Percentiles rank a stretch among this genome's conserved stretches.
Conservation (phyloP, 1,140 invertebrate genomes). For the Conus ventricosus region DNA sequence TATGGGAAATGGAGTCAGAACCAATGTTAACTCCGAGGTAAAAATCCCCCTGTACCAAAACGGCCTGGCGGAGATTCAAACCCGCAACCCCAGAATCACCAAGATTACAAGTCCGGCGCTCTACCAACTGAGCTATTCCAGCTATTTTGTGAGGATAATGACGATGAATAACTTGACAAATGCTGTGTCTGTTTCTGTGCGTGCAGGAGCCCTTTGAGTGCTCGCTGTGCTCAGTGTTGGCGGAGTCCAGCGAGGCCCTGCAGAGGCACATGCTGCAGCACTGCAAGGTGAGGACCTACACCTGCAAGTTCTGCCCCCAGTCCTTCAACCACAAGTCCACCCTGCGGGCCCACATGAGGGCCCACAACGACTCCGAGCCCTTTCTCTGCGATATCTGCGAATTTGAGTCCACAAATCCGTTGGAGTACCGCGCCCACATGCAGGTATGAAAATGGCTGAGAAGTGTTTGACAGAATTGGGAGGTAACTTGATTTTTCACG, state of each 20-base stretch:
- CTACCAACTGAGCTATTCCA: no score
- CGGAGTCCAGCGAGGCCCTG: constrained; percentile 65
- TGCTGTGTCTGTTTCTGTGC: no score
- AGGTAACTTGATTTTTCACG: no score
- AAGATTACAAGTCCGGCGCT: no score
- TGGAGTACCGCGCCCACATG: constrained; percentile 63
- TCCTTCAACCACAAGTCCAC: constrained; percentile 73
- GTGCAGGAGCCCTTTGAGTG: constrained; percentile 70
- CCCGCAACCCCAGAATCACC: no score
- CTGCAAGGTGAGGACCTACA: constrained; percentile 71
- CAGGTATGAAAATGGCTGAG: constrained; percentile 25
- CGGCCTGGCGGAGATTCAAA: no score
- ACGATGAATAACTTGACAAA: no score
- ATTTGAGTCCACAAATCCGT: constrained; percentile 63
- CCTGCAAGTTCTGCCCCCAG: constrained; percentile 70
- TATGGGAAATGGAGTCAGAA: no score
- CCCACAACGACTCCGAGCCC: constrained; percentile 69
- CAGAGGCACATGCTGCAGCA: constrained; percentile 73
- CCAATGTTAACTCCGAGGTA: no score
- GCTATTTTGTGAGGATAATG: no score
- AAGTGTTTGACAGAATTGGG: no score
- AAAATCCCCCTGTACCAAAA: no score
- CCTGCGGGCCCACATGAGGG: constrained; percentile 72
- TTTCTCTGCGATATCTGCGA: constrained; percentile 68
- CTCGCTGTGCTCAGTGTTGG: constrained; percentile 69